Evolutionary conservation across 1,140 invertebrate species (phyloP), one percentile per base, ranked within the genome.

Genomic region (Scaptodrosophila lebanonensis): DNA sequence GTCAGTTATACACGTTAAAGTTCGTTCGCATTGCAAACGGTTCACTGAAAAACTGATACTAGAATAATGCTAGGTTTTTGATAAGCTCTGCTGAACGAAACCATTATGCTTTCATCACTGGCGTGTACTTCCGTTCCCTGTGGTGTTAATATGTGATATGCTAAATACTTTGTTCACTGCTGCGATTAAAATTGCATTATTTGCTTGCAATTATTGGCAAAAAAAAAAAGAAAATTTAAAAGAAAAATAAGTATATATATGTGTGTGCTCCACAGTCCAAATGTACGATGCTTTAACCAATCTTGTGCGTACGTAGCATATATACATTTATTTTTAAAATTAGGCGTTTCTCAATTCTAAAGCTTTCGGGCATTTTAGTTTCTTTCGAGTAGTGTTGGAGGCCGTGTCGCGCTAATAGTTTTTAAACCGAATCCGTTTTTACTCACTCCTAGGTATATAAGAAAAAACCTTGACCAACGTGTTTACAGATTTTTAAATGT

Each of bases 361-460:
- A 83, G 77, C 77, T 83, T 83, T 83, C 70, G 68, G 68, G 68
- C 65, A 63, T 60, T 66, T 83, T 66, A 83, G 77, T 83, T 71
- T 75, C 65, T 83, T 77, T 59, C 54, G 68, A 83, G 58, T 73
- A 68, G 77, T 83, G 72, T 76, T 79, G 69, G 77, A 72, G 71
- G 68, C 79, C 77, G 77, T 83, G 73, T 83, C 77, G 77, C 68
- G 66, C 62, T 58, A 71, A 66, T 73, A 75, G 64, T 65, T 73
- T 66, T 51, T 43, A 66, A 71, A 77, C 73, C n/a, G 73, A 82
- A 71, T 54, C 62, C 53, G 75, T 73, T 58, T 49, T 50, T 51
- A 27, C 42, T 56, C 65, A 47, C 49, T 63, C 48, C 48, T 61
- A 66, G 72, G 72, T 77, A 76, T 63, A 47, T 56, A 48, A 16